Percentiles rank a stretch among this genome's conserved stretches.
These are phyloP conservation scores for Cheirogaleus major DNA, from an alignment of 2,797 vertebrate genomes.

Conservation along the genomic window DNA sequence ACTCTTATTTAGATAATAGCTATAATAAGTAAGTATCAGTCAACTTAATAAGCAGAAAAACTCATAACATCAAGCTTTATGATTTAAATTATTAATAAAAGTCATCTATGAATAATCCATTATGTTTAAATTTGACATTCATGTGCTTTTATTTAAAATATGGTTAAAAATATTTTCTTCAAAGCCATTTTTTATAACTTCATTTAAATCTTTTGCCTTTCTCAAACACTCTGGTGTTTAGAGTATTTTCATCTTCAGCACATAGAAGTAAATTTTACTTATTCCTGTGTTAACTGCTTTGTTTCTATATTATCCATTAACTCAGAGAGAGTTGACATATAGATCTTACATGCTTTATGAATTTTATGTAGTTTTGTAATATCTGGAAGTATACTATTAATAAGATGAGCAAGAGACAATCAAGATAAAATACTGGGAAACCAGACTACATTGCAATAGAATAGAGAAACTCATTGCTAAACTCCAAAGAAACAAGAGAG, in stretches of 20 bases:
- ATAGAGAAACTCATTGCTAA: conserved; percentile 14
- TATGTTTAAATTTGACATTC: conserved; percentile 51
- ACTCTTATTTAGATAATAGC: conserved; percentile 20
- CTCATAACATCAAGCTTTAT: conserved; percentile 12
- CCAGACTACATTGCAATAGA: background rate
- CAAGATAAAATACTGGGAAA: conserved; percentile 53
- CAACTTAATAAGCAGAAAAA: background rate
- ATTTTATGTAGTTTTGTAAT: conserved; percentile 44
- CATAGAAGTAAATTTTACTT: conserved; percentile 24
- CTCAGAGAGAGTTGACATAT: background rate
- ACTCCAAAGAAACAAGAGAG: background rate
- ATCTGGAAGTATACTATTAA: background rate
- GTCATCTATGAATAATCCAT: background rate
- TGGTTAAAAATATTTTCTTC: conserved; percentile 38
- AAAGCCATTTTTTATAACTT: conserved; percentile 22
- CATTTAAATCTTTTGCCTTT: conserved; percentile 3
- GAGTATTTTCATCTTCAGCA: background rate
- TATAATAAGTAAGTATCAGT: conserved; percentile 5
- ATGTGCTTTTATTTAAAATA: conserved; percentile 27
- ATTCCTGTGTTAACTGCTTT: conserved; percentile 19
- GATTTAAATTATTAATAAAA: conserved; percentile 14
- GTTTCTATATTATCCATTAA: conserved; percentile 46
- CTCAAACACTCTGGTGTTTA: background rate
- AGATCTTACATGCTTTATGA: conserved; percentile 36
- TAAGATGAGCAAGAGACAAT: conserved; percentile 15